A percentile compares a stretch with the other conserved stretches of the same genome.
Evolutionary conservation across 2,797 vertebrate species (phyloP).

Genomic region (Taeniopygia guttata): DNA sequence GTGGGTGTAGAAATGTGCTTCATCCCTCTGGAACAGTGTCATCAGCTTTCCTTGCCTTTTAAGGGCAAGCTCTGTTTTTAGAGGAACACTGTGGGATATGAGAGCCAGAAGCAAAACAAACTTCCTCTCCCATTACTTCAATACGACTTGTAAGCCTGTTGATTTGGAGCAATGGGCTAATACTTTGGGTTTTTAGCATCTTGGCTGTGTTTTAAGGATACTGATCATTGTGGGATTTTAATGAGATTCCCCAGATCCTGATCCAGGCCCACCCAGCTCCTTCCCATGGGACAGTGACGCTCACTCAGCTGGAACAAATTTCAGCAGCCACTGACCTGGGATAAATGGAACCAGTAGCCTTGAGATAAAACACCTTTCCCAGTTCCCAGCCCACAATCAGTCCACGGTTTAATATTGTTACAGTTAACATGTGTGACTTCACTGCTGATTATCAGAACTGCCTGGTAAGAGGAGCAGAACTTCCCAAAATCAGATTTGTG

Average conservation of each 20-base stretch:
- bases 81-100: neutral
- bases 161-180: neutral
- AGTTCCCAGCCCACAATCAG: neutral
- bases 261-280: neutral
- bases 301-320: neutral
- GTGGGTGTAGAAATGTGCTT: neutral
- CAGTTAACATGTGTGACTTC: neutral
- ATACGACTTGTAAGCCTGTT: neutral
- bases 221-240: neutral
- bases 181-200: neutral
- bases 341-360: neutral
- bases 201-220: neutral
- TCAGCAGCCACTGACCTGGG: neutral
- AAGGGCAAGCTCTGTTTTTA: neutral
- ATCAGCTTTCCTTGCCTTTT: neutral
- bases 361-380: constrained; percentile 22
- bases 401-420: neutral
- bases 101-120: neutral
- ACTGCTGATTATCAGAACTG: constrained; percentile 12
- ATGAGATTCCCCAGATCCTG: neutral
- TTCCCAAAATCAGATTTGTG: neutral
- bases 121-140: neutral
- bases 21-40: neutral
- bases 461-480: constrained; percentile 9
- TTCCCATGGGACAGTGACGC: neutral